Base-by-base conservation (phyloP, 2,113 vertebrate genomes). In the Salvelinus namaycush region DNA sequence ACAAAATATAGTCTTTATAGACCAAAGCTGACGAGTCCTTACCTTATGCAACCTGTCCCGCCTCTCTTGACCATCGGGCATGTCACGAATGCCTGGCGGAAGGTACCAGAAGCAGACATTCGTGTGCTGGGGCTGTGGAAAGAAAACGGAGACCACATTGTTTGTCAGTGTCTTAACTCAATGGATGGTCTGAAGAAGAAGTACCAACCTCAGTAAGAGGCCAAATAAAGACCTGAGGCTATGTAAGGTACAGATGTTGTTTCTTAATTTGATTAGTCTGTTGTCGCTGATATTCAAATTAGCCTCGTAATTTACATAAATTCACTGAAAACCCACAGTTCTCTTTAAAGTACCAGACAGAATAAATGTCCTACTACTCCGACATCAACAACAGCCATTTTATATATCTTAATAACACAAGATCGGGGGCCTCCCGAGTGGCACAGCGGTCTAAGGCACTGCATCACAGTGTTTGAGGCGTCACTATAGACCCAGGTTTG, bases 21-120 rank as follows among this genome's bases (percentile, higher is more conserved):
- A 3, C 39, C 39, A 44, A 44, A 44, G 39, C 39, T 44, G 39
- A 11, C 2, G 1, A 24, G 13, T 62, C 59, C 18, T 83, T 93
- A 99, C 97, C 95, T 94, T 97, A 88, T 98, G 96, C 66, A 99
- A 87, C 72, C 95, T 96, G 86, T 98, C 94, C 79, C 93, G 90
- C 79, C 92, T 93, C 81, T 98, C 97, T 2, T 95, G 88, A 8
- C 94, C 93, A 59, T 97, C 95, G 0, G 95, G 94, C 88, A 97
- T 83, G 22, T 88, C 90, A 24, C 96, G 93, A 76, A 99, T 94
- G 83, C 96, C 97, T 83, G 93, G 96, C 0, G 98, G 98, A 90
- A 98, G 91, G 84, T 98, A 99, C 98, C 98, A 99, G 92, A 99
- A 99, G 80, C 97, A 99, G 81, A 99, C 97, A 13, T 99, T 99